Evolutionary conservation across 2,888 invertebrate species (phyloP).

Genomic region (Octonoba sinensis): DNA sequence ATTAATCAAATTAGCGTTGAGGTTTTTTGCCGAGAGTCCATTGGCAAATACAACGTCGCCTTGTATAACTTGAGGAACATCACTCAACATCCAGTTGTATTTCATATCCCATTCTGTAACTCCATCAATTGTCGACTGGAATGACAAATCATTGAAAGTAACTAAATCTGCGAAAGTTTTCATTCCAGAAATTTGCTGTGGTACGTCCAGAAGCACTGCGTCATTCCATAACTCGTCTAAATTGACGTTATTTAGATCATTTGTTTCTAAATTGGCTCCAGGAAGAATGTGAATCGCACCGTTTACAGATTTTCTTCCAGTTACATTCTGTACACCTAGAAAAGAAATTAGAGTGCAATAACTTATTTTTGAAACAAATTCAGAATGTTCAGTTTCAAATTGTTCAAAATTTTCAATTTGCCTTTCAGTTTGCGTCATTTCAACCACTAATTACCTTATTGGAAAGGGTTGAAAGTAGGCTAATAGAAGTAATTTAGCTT

Average conservation of each 20-base stretch:
- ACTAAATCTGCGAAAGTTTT: slow-evolving; percentile 42
- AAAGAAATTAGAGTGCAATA: no score
- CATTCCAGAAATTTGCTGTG: slow-evolving; percentile 46
- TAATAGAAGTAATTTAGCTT: no score
- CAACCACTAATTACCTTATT: no score
- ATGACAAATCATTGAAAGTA: slow-evolving; percentile 31
- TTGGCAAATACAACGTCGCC: slow-evolving; percentile 36
- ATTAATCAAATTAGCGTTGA: slow-evolving; percentile 38
- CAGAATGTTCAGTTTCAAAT: no score
- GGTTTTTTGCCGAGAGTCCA: slow-evolving; percentile 23
- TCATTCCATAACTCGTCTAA: slow-evolving; percentile 50
- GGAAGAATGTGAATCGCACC: slow-evolving; percentile 35
- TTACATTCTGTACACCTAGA: slow-evolving; percentile 38
- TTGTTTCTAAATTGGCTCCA: slow-evolving; percentile 29
- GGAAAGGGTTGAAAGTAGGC: no score
- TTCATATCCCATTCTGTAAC: slow-evolving; percentile 53
- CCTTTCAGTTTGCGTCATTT: no score
- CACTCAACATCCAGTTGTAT: slow-evolving; percentile 60
- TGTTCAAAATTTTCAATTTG: no score
- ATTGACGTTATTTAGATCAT: slow-evolving; percentile 50
- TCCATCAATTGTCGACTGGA: slow-evolving; percentile 52
- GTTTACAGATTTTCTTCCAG: slow-evolving; percentile 24
- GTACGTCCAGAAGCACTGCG: slow-evolving; percentile 49
- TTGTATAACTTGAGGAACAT: slow-evolving; percentile 38
- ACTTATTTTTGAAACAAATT: neutral